Evolutionary conservation across 2,888 invertebrate genomes (phyloP).

Genomic region (Drosophila engyochracea): DNA sequence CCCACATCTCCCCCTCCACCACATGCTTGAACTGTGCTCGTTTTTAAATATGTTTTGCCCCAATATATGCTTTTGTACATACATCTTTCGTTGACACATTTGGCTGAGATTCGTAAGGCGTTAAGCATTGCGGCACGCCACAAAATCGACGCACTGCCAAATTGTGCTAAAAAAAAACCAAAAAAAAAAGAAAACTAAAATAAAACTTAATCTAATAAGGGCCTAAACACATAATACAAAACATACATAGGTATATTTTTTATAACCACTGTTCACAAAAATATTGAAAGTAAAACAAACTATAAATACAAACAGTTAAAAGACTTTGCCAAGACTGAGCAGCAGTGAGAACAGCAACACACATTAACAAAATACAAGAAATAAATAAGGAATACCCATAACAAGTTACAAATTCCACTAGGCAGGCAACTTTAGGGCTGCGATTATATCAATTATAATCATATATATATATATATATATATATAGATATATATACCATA

Average conservation of each 20-base stretch:
- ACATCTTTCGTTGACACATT: constrained; percentile 61
- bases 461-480: constrained; percentile 4
- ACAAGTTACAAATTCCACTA: constrained; percentile 31
- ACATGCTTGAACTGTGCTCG: constrained; percentile 27
- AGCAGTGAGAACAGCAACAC: constrained; percentile 60
- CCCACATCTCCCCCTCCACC: not conserved
- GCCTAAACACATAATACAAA: constrained; percentile 48
- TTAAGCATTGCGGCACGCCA: constrained; percentile 64
- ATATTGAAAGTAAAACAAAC: constrained; percentile 26
- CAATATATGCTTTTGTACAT: constrained; percentile 62
- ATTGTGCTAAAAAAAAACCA: constrained; percentile 44
- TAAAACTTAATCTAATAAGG: constrained; percentile 40
- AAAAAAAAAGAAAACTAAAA: constrained; percentile 4
- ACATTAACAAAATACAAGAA: constrained; percentile 11
- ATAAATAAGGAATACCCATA: constrained; percentile 13
- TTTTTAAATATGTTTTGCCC: constrained; percentile 15
- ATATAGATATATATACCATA: constrained; percentile 20
- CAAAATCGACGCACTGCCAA: constrained; percentile 68
- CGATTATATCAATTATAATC: constrained; percentile 44
- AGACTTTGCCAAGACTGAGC: constrained; percentile 79
- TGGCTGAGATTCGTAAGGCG: constrained; percentile 57
- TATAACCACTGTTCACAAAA: constrained; percentile 65
- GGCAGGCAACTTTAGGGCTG: constrained; percentile 44
- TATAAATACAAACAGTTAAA: constrained; percentile 55
- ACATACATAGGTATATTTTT: constrained; percentile 61